Evolutionary conservation across 2,888 invertebrate species (phyloP), one percentile per base, ranked within the genome.

Genomic region (Drosophila austrosaltans): DNA sequence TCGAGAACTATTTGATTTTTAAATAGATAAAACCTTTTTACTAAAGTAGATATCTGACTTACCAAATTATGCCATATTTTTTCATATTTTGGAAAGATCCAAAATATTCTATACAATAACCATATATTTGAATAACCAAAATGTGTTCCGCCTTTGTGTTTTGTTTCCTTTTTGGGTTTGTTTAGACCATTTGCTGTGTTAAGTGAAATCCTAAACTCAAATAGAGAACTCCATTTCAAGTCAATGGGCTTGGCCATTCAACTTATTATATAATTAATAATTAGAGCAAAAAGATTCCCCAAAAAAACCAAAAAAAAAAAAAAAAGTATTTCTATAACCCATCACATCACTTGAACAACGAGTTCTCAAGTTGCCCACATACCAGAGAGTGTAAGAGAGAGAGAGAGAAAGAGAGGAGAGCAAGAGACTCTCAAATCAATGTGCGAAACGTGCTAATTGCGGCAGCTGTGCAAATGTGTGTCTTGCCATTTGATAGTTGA

Each of bases 371-470:
- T 36, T 36, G 36, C 36, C 36, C 8, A 36, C 36, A 36, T 8
- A 36, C 1, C 32, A 16, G 54, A 16, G 3, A 16, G 30, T 8
- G n/a, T 10, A 4, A 56, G 10, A 16, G 7, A 16, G 60, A 36
- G 44, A 28, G 12, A 30, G 10, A 25, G 40, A 1, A 5, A 16
- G 25, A 20, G n/a, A 44, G 1, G 54, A 16, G 48, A 58, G 16
- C 8, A 53, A 40, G 12, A n/a, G 53, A 22, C 54, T 63, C 67
- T 69, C 62, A 86, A 88, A 85, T 88, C 85, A 86, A 85, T 88
- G 88, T 83, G 84, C 77, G 81, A 88, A 83, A 86, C 86, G 88
- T 85, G 85, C 88, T 88, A 85, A 85, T 85, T 88, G 85, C 85
- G 86, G 81, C 88, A 87, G 82, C 86, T 84, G 88, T 82, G 86